Base-by-base conservation (phyloP, 2,888 invertebrate species). In the Eurytoma californica region DNA sequence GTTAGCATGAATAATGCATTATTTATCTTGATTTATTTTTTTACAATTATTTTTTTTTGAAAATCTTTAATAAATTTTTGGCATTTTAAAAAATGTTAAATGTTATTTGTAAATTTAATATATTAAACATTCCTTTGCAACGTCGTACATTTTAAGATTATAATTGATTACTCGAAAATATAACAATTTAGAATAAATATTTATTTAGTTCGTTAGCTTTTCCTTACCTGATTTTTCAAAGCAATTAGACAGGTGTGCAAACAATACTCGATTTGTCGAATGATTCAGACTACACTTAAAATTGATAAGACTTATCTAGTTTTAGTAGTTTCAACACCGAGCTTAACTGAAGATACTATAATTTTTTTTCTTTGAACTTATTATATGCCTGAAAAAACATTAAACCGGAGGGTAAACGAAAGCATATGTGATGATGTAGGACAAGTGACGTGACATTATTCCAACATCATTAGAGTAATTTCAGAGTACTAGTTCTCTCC, bases 221-320 rank as follows among this genome's bases (percentile, higher is more conserved):
- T 18, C 53, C 39, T 3, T 58, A 3, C 28, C 2, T 20, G 3
- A 24, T 24, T 53, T 58, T 53, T 65, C 16, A 14, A 28, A 72
- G n/a, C 14, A 67, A 16, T 20, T 57, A 13, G 63, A 51, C 76
- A 76, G 69, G 69, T 76, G 69, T 47, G 69, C 39, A 47, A 28
- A 30, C 24, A 28, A 24, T 53, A 13, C 18, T 14, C 24, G 63
- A 69, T 28, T 73, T 55, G 65, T 13, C 57, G 53, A 18, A 7
- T 7, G 39, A n/a, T 12, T n/a, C 30, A 39, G 76, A 76, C 47
- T 14, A 9, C 20, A 39, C 68, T 24, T 16, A 60, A 51, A 53
- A 76, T 69, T 63, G 75, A 76, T 69, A 76, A 69, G 55, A 61
- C 60, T 75, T 75, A 75, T 75, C 67, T 51, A 39, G 30, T 7